Percentiles rank a stretch among this genome's conserved stretches.
Evolutionary conservation across 1,140 invertebrate genomes (phyloP).

Genomic region (Parasteatoda tepidariorum): DNA sequence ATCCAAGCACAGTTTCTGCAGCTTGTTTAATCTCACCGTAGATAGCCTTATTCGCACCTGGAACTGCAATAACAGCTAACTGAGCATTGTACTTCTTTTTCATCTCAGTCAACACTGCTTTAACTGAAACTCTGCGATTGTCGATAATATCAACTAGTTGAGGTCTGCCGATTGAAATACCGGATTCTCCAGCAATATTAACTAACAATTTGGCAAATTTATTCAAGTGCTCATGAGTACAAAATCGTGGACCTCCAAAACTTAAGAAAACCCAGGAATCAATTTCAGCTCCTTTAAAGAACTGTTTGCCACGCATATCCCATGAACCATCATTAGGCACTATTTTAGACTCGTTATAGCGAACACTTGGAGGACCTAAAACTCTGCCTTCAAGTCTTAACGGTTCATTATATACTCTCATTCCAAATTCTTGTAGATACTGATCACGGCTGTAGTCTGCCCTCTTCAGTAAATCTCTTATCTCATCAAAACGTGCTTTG

Average conservation of each 20-base stretch:
- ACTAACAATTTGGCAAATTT: slow-evolving; percentile 20
- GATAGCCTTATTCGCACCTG: not conserved
- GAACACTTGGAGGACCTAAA: slow-evolving; percentile 55
- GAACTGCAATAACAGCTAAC: slow-evolving; percentile 39
- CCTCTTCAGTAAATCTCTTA: not conserved
- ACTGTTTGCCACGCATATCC: slow-evolving; percentile 75
- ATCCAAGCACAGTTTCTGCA: slow-evolving; percentile 79
- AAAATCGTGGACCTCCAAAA: slow-evolving; percentile 32
- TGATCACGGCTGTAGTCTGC: not conserved
- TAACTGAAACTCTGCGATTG: not conserved
- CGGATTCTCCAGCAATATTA: slow-evolving; percentile 9
- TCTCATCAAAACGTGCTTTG: slow-evolving; percentile 62
- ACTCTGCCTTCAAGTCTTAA: slow-evolving; percentile 61
- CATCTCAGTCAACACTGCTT: not conserved
- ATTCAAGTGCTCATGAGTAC: not conserved
- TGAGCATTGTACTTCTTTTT: not conserved
- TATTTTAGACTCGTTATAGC: not conserved
- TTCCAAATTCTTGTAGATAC: slow-evolving; percentile 64
- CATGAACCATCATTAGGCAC: slow-evolving; percentile 71
- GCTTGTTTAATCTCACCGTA: slow-evolving; percentile 76
- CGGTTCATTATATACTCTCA: slow-evolving; percentile 52
- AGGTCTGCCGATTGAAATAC: slow-evolving; percentile 3
- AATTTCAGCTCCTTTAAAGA: slow-evolving; percentile 70
- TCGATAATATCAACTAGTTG: not conserved
- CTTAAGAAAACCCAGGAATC: slow-evolving; percentile 63